phyloP scores from a whole-genome alignment of 1,140 invertebrate species.

The Drosophila pectinifera region DNA sequence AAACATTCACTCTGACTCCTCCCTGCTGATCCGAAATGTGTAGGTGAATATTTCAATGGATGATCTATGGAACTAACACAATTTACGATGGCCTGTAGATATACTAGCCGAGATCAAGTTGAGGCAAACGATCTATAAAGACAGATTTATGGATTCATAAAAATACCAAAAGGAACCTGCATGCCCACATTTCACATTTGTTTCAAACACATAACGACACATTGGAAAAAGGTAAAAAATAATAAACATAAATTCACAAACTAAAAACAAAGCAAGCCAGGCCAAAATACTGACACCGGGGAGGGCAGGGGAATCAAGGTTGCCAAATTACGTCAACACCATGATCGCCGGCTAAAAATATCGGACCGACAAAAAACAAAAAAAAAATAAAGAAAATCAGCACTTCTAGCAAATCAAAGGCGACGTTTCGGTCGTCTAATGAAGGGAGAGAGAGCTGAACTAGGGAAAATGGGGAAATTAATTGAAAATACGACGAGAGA shows the following conservation, averaged over 20 bases:
- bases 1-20: constrained; percentile 12
- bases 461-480: constrained; percentile 56
- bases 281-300: constrained; percentile 25
- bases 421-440: constrained; percentile 65
- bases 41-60: constrained; percentile 28
- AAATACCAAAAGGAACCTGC: constrained; percentile 59
- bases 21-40: constrained; percentile 4
- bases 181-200: constrained; percentile 55
- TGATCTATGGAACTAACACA: constrained; percentile 55
- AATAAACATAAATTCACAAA: constrained; percentile 77
- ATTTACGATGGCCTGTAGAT: constrained; percentile 57
- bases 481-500: constrained; percentile 63
- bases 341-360: constrained; percentile 77
- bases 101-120: constrained; percentile 46
- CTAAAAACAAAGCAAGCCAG: constrained; percentile 42
- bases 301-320: constrained; percentile 73
- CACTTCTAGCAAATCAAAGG: constrained; percentile 73
- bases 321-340: constrained; percentile 81
- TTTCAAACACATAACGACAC: constrained; percentile 77
- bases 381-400: constrained; percentile 17
- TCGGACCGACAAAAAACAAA: constrained; percentile 25
- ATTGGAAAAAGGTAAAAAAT: constrained; percentile 81
- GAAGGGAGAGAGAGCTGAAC: constrained; percentile 31
- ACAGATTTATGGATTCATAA: constrained; percentile 71
- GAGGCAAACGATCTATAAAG: constrained; percentile 58